Base-by-base conservation (phyloP, 1,140 invertebrate genomes). In the Hyles vespertilio region DNA sequence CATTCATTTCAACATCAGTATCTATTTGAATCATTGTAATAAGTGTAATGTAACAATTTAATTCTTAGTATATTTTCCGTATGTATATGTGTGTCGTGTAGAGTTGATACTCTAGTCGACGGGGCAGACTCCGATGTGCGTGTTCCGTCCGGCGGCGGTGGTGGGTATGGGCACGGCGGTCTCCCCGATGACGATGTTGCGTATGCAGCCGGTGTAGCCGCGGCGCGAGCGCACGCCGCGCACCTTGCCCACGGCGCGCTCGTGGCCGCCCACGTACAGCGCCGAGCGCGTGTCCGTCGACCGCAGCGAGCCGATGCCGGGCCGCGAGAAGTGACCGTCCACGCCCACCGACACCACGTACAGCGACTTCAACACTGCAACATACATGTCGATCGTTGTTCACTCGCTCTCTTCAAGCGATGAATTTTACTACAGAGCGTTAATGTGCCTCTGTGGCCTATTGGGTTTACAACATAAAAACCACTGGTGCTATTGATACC, bases 251-350 rank as follows among this genome's bases (percentile, higher is more conserved):
- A 89, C 90, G 10, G 55, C 69, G 32, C 70, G 74, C 70, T 84
- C 92, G 82, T 98, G 94, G 0, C 97, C 97, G 43, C 98, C 98
- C 68, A 99, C 91, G 81, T 95, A 99, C 2, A 99, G 84, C 0
- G 96, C 94, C 69, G 96, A 93, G 34, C 93, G 94, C 0, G 97
- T 97, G 62, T 96, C 93, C 0, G 96, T 95, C 2, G 92, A 91
- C 1, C 91, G 90, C 2, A 92, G 90, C 49, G 91, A 91, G 10
- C 95, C 95, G n/a, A 95, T 91, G 5, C 92, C 91, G 5, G 94
- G 88, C 56, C 93, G 80, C 3, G 92, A 89, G 72, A 92, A 91
- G 58, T 93, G 90, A 45, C 94, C 94, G 81, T 98, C 96, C 0
- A 98, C 95, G 0, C 93, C 92, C 7, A 98, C 78, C 1, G 93